Percentiles rank a stretch among this genome's conserved stretches.
These are phyloP conservation scores for Aromia moschata DNA, from an alignment of 2,888 invertebrate species.

Conservation along the genomic window DNA sequence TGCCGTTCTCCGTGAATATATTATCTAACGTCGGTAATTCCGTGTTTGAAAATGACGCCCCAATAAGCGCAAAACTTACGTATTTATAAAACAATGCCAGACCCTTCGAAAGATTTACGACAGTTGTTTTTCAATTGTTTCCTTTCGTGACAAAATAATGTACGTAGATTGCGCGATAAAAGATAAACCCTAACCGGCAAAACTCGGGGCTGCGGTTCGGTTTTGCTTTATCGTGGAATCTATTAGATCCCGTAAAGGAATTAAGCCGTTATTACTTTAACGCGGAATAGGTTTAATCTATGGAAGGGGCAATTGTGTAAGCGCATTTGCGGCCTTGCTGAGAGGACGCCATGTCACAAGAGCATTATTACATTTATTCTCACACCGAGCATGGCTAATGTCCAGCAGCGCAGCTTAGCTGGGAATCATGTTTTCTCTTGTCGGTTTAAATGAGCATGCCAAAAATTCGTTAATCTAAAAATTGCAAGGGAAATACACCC, in stretches of 20 bases:
- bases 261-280: conserved; percentile 24
- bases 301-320: conserved; percentile 1
- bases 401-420: too few relatives aligned
- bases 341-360: not conserved
- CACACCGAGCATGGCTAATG: too few relatives aligned
- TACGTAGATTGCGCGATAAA: conserved; percentile 23
- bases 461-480: too few relatives aligned
- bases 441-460: too few relatives aligned
- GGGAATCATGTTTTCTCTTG: too few relatives aligned
- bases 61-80: conserved; percentile 1
- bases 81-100: conserved; percentile 20
- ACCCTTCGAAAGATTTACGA: conserved; percentile 20
- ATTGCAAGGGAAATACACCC: too few relatives aligned
- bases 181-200: conserved; percentile 22
- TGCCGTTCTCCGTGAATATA: too few relatives aligned
- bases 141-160: conserved; percentile 27
- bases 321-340: conserved; percentile 6
- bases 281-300: conserved; percentile 24
- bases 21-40: too few relatives aligned
- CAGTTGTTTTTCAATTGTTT: conserved; percentile 30
- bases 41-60: not conserved
- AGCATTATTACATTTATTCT: not conserved
- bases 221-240: conserved; percentile 23
- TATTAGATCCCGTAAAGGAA: conserved; percentile 26
- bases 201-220: conserved; percentile 24